Evolutionary conservation across 2,888 invertebrate species (phyloP).

Genomic region (Agrotis ipsilon): DNA sequence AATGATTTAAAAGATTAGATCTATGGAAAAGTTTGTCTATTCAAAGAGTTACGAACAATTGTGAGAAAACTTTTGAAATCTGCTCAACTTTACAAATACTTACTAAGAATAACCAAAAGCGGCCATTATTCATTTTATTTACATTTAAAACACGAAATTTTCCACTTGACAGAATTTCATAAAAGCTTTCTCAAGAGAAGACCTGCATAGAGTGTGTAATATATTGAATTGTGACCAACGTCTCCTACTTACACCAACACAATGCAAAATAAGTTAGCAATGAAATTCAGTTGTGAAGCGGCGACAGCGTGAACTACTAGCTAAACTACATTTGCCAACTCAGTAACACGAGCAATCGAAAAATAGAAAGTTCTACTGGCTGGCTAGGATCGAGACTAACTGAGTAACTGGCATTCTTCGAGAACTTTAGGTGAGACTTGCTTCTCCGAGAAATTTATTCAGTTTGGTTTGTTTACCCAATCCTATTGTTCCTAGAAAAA

Average conservation of each 20-base stretch:
- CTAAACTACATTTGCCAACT: constrained; percentile 87
- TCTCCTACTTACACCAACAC: constrained; percentile 66
- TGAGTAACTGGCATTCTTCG: constrained; percentile 88
- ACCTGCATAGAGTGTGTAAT: constrained; percentile 38
- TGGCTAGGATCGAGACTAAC: constrained; percentile 82
- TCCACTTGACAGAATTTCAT: constrained; percentile 23
- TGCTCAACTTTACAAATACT: neutral
- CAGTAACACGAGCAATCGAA: constrained; percentile 89
- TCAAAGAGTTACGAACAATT: constrained; percentile 6
- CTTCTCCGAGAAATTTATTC: constrained; percentile 81
- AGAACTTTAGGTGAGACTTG: constrained; percentile 83
- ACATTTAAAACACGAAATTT: constrained; percentile 21
- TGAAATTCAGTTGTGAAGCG: constrained; percentile 82
- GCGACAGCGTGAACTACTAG: constrained; percentile 81
- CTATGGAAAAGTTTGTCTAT: neutral
- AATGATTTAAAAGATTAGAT: neutral
- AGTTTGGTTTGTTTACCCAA: constrained; percentile 78
- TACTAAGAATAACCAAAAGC: neutral
- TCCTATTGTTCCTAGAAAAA: constrained; percentile 67
- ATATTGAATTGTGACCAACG: constrained; percentile 58
- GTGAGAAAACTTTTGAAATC: constrained; percentile 6
- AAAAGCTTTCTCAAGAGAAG: constrained; percentile 30
- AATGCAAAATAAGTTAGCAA: constrained; percentile 82
- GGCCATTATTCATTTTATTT: constrained; percentile 22
- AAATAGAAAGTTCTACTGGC: constrained; percentile 85